Evolutionary conservation across 2,888 invertebrate genomes (phyloP).

Genomic region (Andrena praecox): DNA sequence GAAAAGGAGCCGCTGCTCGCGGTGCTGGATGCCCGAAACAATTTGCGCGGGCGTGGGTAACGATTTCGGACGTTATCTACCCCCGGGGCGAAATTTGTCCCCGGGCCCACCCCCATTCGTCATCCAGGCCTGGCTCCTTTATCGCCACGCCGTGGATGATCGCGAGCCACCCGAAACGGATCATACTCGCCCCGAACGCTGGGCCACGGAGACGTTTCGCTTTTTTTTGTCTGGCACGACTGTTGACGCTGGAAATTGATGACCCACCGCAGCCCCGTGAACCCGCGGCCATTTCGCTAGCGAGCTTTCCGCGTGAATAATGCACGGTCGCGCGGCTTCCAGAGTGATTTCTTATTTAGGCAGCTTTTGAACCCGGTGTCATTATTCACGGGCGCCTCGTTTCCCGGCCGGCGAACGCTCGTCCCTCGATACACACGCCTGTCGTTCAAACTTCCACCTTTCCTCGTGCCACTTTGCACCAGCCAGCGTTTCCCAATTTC

Average conservation of each 20-base stretch:
- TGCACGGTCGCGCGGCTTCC: slow-evolving; percentile 51
- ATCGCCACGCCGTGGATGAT: slow-evolving; percentile 52
- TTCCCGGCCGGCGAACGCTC: slow-evolving; percentile 28
- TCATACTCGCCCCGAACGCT: slow-evolving; percentile 36
- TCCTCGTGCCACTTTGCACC: neutral
- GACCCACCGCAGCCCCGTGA: slow-evolving; percentile 53
- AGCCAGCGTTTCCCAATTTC: slow-evolving; percentile 6
- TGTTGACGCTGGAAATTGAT: slow-evolving; percentile 75
- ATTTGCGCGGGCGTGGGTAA: slow-evolving; percentile 61
- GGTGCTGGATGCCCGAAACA: slow-evolving; percentile 45
- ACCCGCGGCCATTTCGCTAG: slow-evolving; percentile 68
- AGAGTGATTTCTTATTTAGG: slow-evolving; percentile 81
- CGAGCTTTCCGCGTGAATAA: slow-evolving; percentile 48
- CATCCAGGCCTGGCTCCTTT: slow-evolving; percentile 60
- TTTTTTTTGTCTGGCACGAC: slow-evolving; percentile 48
- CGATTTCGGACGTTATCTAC: slow-evolving; percentile 70
- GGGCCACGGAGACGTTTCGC: slow-evolving; percentile 2
- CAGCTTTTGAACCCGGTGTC: slow-evolving; percentile 76
- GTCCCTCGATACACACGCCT: slow-evolving; percentile 21
- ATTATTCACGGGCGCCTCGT: slow-evolving; percentile 77
- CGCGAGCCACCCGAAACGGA: slow-evolving; percentile 44
- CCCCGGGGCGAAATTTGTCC: slow-evolving; percentile 66
- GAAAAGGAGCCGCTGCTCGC: slow-evolving; percentile 11
- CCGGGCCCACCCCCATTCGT: slow-evolving; percentile 50
- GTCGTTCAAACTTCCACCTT: slow-evolving; percentile 15